phyloP scores from a whole-genome alignment of 2,113 vertebrate genomes.

The Hylia prasina region DNA sequence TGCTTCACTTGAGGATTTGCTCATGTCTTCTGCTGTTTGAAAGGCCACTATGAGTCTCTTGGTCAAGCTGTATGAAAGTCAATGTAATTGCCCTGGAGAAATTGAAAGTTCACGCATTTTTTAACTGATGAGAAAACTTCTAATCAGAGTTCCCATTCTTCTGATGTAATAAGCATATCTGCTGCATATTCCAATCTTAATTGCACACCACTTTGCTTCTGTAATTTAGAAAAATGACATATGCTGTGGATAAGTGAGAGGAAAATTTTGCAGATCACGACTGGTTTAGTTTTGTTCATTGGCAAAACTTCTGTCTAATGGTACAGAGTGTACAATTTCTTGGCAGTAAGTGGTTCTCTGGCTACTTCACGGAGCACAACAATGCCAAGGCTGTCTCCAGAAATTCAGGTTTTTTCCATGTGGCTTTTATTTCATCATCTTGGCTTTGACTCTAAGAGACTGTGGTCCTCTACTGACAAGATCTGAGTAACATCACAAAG shows the following conservation, averaged over 20 bases:
- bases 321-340: neutral
- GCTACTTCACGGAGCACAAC: neutral
- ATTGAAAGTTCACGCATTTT: neutral
- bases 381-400: neutral
- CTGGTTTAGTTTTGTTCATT: neutral
- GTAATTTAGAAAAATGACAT: neutral
- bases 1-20: neutral
- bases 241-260: neutral
- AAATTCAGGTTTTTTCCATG: neutral
- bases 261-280: neutral
- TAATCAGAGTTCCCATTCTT: neutral
- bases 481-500: neutral
- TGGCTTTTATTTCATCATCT: neutral
- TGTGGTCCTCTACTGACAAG: neutral
- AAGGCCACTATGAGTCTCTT: neutral
- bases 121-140: neutral
- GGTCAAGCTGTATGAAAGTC: neutral
- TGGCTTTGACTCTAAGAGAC: neutral
- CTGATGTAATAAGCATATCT: neutral
- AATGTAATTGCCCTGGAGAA: neutral
- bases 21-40: neutral
- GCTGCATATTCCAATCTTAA: neutral
- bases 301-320: neutral
- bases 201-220: neutral
- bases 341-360: neutral